Evolutionary conservation across 1,140 invertebrate species (phyloP).

Genomic region (Magallana angulata): DNA sequence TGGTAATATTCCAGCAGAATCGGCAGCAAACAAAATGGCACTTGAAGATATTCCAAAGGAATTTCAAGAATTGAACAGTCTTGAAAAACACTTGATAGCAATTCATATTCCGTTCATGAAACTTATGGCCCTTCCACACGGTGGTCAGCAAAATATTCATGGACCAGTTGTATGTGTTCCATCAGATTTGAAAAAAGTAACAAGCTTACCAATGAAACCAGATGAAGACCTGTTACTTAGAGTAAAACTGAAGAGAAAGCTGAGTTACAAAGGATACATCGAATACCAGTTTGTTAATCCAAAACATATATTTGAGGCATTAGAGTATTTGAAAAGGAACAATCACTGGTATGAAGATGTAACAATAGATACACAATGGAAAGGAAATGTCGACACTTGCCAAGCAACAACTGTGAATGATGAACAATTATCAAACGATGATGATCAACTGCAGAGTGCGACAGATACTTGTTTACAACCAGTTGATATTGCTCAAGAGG

Average conservation of each 20-base stretch:
- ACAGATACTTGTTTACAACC: constrained; percentile 55
- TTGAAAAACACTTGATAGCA: constrained; percentile 45
- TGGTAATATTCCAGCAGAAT: constrained; percentile 12
- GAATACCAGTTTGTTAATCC: constrained; percentile 45
- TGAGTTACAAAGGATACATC: constrained; percentile 44
- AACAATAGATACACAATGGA: neutral
- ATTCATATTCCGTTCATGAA: constrained; percentile 50
- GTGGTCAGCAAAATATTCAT: constrained; percentile 45
- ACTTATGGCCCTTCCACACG: constrained; percentile 40
- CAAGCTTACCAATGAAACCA: constrained; percentile 37
- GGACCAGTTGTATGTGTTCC: constrained; percentile 49
- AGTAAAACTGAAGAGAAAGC: constrained; percentile 53
- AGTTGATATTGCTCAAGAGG: constrained; percentile 55
- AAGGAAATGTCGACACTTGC: too few relatives aligned
- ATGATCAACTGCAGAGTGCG: too few relatives aligned
- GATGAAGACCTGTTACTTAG: constrained; percentile 29
- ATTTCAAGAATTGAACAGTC: constrained; percentile 29
- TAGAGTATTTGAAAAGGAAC: constrained; percentile 18
- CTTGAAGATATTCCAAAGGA: constrained; percentile 38
- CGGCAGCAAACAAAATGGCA: constrained; percentile 2
- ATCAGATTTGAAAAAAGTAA: constrained; percentile 33
- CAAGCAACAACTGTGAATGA: too few relatives aligned
- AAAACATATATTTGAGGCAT: constrained; percentile 32
- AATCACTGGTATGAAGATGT: constrained; percentile 46
- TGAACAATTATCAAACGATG: too few relatives aligned